Evolutionary conservation across 1,140 invertebrate species (phyloP).

Genomic region (Brachionus angularis): DNA sequence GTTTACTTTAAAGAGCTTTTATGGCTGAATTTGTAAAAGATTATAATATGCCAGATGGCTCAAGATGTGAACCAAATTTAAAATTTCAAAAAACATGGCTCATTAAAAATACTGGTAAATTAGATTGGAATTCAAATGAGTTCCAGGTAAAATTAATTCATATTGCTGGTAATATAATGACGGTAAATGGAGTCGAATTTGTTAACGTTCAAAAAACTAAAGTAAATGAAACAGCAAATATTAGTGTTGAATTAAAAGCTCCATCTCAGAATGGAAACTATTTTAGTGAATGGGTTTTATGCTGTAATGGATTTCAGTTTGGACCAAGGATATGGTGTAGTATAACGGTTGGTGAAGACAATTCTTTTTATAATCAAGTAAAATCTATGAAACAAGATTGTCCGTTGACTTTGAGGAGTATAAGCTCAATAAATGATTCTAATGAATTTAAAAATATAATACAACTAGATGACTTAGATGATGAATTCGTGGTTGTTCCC

Average conservation of each 20-base stretch:
- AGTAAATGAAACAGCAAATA: not conserved
- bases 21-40: constrained; percentile 51
- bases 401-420: not conserved
- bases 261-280: constrained; percentile 50
- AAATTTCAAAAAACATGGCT: constrained; percentile 55
- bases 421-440: no score
- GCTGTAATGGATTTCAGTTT: constrained; percentile 51
- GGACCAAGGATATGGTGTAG: constrained; percentile 55
- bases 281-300: constrained; percentile 56
- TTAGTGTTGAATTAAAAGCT: constrained; percentile 44
- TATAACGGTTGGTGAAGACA: constrained; percentile 49
- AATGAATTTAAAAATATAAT: no score
- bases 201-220: constrained; percentile 1
- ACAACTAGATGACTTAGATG: not conserved
- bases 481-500: constrained; percentile 35
- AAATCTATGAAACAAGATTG: no score
- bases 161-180: constrained; percentile 48
- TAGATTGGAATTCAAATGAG: constrained; percentile 48
- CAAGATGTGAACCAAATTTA: constrained; percentile 49
- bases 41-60: constrained; percentile 53
- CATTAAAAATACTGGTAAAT: constrained; percentile 53
- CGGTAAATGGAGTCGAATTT: constrained; percentile 26
- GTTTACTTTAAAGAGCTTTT: no score
- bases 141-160: constrained; percentile 47
- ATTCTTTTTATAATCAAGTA: no score